These are phyloP conservation scores for Trogon surrucura DNA, from an alignment of 2,113 vertebrate species.

Conservation along the genomic window DNA sequence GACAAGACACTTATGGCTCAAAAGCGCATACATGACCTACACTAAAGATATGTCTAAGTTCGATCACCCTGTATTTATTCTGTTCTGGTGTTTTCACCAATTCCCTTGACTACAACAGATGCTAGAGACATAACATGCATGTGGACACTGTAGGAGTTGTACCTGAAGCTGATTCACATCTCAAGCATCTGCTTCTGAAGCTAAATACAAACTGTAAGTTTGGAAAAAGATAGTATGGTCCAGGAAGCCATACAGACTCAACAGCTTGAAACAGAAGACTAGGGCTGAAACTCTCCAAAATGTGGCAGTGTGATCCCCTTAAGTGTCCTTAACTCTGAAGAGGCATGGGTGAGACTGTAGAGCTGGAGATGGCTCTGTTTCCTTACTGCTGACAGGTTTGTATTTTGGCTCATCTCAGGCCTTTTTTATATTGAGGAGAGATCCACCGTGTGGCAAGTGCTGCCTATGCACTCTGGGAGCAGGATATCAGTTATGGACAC, in stretches of 20 bases:
- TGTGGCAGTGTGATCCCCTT: neutral
- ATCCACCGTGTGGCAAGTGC: neutral
- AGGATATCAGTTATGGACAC: neutral
- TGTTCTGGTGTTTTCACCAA: neutral
- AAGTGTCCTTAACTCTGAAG: neutral
- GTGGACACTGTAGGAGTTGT: neutral
- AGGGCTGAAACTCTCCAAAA: neutral
- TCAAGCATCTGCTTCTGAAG: neutral
- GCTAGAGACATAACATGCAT: neutral
- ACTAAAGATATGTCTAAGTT: neutral
- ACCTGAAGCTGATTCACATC: neutral
- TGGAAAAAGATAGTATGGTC: neutral
- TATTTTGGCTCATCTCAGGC: neutral
- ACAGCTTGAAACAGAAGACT: neutral
- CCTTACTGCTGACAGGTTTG: neutral
- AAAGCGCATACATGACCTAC: neutral
- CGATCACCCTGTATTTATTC: neutral
- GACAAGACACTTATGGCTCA: neutral
- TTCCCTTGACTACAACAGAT: rapidly evolving
- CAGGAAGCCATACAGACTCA: neutral
- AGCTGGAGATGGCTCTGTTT: neutral
- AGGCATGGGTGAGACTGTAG: neutral
- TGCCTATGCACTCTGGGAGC: neutral
- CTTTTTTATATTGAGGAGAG: neutral
- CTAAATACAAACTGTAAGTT: neutral